Conservation (phyloP, 2,888 invertebrate genomes). For the Rhimphoctona megacephalus region DNA sequence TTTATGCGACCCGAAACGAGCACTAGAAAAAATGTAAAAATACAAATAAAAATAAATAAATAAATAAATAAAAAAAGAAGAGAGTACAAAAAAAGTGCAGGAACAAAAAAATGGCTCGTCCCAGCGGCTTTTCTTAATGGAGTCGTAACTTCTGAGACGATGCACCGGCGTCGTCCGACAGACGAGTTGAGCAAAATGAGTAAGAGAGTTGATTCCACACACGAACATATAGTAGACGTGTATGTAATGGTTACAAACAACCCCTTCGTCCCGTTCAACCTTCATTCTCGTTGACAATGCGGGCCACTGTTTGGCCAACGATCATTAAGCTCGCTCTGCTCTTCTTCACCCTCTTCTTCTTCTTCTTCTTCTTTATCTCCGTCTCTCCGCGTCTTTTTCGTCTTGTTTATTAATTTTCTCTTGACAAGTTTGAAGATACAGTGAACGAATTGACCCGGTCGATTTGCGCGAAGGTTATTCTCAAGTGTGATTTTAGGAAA, state of each 20-base stretch:
- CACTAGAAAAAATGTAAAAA: constrained; percentile 72
- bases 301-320: constrained; percentile 71
- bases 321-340: constrained; percentile 56
- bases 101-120: constrained; percentile 75
- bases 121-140: constrained; percentile 79
- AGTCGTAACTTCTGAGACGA: constrained; percentile 81
- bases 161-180: constrained; percentile 54
- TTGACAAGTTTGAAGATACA: constrained; percentile 49
- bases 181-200: constrained; percentile 52
- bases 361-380: constrained; percentile 18
- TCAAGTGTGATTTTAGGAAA: constrained; percentile 32
- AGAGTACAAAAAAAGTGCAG: constrained; percentile 75
- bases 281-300: constrained; percentile 70
- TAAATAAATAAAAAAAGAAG: constrained; percentile 76
- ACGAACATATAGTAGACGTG: constrained; percentile 3
- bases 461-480: constrained; percentile 37
- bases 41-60: constrained; percentile 77
- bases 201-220: constrained; percentile 45
- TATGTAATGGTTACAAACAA: constrained; percentile 21
- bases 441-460: constrained; percentile 45
- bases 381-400: constrained; percentile 41
- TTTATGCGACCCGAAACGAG: constrained; percentile 82
- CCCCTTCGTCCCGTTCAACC: constrained; percentile 55
- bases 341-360: constrained; percentile 31
- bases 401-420: constrained; percentile 58